phyloP scores from a whole-genome alignment of 2,888 invertebrate species.

The Acanthosepion esculentum region DNA sequence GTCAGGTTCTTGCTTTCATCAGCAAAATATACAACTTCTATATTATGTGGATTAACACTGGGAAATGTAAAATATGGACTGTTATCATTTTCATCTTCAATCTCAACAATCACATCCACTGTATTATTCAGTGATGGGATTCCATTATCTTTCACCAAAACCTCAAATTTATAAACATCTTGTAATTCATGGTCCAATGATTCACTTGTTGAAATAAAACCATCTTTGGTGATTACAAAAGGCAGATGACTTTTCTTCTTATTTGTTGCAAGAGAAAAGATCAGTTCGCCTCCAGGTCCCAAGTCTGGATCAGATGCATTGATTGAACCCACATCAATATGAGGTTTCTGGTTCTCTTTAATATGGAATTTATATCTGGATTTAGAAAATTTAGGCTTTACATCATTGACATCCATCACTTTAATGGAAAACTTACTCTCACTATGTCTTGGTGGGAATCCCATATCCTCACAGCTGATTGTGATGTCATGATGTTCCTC shows the following conservation, averaged over 20 bases:
- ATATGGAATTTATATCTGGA: background rate
- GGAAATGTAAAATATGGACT: background rate
- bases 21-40: background rate
- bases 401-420: conserved; percentile 33
- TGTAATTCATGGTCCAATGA: conserved; percentile 33
- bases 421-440: conserved; percentile 14
- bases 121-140: conserved; percentile 1
- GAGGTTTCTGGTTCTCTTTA: background rate
- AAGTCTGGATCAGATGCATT: conserved; percentile 22
- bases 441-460: conserved; percentile 33
- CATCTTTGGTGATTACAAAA: background rate
- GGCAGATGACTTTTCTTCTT: background rate
- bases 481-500: conserved; percentile 24
- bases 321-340: background rate
- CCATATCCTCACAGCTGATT: conserved; percentile 33
- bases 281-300: background rate
- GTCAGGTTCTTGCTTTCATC: conserved; percentile 11
- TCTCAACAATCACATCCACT: conserved; percentile 33
- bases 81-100: conserved; percentile 33
- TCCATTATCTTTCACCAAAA: conserved; percentile 14
- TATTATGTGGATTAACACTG: background rate
- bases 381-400: background rate
- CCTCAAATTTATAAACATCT: conserved; percentile 11
- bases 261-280: background rate
- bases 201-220: conserved; percentile 22